Conservation (phyloP, 2,113 vertebrate genomes). For the Phocoena phocoena region DNA sequence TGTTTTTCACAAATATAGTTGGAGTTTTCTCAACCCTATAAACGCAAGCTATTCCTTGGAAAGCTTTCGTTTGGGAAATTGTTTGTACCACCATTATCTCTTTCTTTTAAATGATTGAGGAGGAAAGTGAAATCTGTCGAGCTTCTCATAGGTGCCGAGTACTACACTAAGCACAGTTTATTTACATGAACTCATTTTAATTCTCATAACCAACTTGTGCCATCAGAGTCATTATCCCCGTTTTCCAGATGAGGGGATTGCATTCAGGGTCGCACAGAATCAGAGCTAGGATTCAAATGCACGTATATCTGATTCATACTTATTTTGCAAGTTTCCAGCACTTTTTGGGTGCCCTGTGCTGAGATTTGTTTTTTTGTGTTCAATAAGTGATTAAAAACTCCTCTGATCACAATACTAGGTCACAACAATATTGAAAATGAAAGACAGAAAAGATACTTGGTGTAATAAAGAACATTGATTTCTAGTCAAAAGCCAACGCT, state of each 20-base stretch:
- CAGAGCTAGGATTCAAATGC: not conserved
- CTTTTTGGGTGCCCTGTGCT: not conserved
- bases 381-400: not conserved
- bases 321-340: not conserved
- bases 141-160: not conserved
- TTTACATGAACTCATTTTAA: not conserved
- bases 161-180: not conserved
- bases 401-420: not conserved
- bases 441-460: not conserved
- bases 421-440: not conserved
- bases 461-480: not conserved
- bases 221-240: not conserved
- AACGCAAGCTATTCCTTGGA: not conserved
- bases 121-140: not conserved
- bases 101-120: not conserved
- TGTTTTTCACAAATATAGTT: slow-evolving; percentile 35
- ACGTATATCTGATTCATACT: not conserved
- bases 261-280: not conserved
- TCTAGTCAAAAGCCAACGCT: not conserved
- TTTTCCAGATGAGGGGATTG: not conserved
- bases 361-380: not conserved
- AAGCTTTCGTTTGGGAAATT: not conserved
- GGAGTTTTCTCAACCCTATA: not conserved
- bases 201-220: not conserved
- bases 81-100: not conserved